Conservation (phyloP, 2,113 vertebrate species). For the Anser brachyrhynchus region DNA sequence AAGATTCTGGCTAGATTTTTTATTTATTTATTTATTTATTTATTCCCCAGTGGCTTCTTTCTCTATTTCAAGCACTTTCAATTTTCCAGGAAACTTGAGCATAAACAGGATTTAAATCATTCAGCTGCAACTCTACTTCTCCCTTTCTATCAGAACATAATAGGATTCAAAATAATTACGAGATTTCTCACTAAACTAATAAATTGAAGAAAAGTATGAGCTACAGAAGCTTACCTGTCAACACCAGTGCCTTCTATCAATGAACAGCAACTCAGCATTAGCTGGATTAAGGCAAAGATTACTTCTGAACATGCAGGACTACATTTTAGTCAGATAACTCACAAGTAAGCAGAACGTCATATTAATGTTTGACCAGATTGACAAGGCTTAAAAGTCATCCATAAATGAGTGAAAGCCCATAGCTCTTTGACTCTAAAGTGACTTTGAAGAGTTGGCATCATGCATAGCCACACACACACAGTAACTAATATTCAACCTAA, state of each 20-base stretch:
- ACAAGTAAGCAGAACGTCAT: not conserved
- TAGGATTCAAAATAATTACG: slow-evolving; percentile 38
- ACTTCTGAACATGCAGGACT: not conserved
- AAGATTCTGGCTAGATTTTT: slow-evolving; percentile 16
- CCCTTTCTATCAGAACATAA: slow-evolving; percentile 25
- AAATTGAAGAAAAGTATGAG: not conserved
- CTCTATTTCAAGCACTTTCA: slow-evolving; percentile 16
- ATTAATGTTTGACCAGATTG: not conserved
- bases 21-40: not conserved
- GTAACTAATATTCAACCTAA: not conserved
- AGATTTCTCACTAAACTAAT: slow-evolving; percentile 22
- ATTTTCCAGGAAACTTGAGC: slow-evolving; percentile 50
- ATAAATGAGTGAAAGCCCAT: not conserved
- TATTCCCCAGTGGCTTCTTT: not conserved
- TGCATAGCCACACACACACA: not conserved
- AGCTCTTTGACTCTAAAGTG: not conserved
- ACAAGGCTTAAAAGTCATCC: not conserved
- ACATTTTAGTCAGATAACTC: not conserved
- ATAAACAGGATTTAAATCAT: slow-evolving; percentile 48
- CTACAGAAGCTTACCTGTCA: not conserved
- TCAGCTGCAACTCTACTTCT: slow-evolving; percentile 17
- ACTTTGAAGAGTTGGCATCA: not conserved
- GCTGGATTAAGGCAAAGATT: slow-evolving; percentile 19
- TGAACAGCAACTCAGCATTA: not conserved
- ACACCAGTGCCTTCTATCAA: not conserved